Conservation (phyloP, 2,797 vertebrate species). For the Poliocrania exsul region DNA sequence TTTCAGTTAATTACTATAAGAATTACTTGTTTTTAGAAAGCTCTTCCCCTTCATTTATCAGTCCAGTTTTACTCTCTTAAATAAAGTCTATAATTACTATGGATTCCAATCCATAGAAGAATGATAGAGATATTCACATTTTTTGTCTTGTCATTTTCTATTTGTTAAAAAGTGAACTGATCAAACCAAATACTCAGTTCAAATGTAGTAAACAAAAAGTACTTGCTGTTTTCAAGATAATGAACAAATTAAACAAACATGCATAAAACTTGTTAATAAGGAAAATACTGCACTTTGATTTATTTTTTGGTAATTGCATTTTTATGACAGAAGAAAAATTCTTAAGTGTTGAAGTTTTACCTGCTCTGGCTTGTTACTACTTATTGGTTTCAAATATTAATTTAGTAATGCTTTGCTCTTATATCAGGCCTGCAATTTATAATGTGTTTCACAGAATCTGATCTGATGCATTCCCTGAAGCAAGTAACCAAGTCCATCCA, state of each 20-base stretch:
- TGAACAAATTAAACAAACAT: background rate
- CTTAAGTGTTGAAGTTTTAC: background rate
- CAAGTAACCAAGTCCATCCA: constrained; percentile 12
- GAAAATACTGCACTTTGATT: background rate
- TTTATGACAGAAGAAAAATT: background rate
- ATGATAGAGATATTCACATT: background rate
- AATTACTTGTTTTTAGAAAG: constrained; percentile 24
- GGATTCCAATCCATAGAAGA: background rate
- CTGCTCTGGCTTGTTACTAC: background rate
- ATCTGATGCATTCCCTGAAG: constrained; percentile 18
- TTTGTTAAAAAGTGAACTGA: background rate
- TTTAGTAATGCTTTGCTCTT: background rate
- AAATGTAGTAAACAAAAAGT: background rate
- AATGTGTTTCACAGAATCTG: background rate
- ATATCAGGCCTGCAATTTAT: background rate
- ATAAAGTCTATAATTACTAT: constrained; percentile 27
- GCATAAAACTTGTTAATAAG: background rate
- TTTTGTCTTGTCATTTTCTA: background rate
- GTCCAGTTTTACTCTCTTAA: constrained; percentile 19
- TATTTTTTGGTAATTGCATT: background rate
- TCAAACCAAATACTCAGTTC: background rate
- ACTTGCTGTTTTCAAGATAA: background rate
- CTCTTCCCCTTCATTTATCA: constrained; percentile 12
- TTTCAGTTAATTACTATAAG: constrained; percentile 7
- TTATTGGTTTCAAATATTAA: background rate